These are phyloP conservation scores for Aplochiton taeniatus DNA, from an alignment of 2,797 vertebrate genomes.

Conservation along the genomic window DNA sequence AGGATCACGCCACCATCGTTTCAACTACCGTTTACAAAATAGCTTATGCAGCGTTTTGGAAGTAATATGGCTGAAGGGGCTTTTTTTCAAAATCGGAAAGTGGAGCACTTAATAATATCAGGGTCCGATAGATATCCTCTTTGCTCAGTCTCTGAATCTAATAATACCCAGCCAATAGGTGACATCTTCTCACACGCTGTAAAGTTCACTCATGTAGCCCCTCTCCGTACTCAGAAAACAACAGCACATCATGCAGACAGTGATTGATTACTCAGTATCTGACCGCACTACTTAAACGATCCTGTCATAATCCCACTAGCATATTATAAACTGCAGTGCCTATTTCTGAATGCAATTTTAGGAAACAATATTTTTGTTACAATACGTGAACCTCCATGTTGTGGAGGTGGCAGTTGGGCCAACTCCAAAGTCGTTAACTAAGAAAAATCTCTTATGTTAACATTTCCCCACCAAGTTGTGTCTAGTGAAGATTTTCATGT, in stretches of 20 bases:
- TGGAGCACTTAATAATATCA: constrained; percentile 50
- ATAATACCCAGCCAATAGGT: constrained; percentile 26
- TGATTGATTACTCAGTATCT: too few species aligned
- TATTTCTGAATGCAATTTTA: too few species aligned
- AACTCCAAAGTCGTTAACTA: too few species aligned
- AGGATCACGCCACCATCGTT: constrained; percentile 14
- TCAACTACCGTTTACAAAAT: constrained; percentile 49
- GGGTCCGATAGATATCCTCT: constrained; percentile 28
- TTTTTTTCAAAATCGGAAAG: constrained; percentile 36
- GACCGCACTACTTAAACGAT: too few species aligned
- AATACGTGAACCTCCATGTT: too few species aligned
- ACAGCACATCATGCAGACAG: not conserved
- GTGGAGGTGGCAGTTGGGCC: too few species aligned
- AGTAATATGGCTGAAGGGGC: constrained; percentile 51
- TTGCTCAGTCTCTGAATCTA: constrained; percentile 19
- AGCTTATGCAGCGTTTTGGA: constrained; percentile 50
- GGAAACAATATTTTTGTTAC: too few species aligned
- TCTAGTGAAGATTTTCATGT: too few species aligned
- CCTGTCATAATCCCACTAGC: too few species aligned
- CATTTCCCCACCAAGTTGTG: too few species aligned
- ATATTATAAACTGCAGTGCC: too few species aligned
- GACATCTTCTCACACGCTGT: constrained; percentile 1
- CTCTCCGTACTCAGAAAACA: not conserved
- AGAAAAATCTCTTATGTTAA: too few species aligned
- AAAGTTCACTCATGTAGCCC: constrained; percentile 3